These are phyloP conservation scores for Eulemur mongoz DNA, from an alignment of 2,797 vertebrate genomes.

Conservation along the genomic window DNA sequence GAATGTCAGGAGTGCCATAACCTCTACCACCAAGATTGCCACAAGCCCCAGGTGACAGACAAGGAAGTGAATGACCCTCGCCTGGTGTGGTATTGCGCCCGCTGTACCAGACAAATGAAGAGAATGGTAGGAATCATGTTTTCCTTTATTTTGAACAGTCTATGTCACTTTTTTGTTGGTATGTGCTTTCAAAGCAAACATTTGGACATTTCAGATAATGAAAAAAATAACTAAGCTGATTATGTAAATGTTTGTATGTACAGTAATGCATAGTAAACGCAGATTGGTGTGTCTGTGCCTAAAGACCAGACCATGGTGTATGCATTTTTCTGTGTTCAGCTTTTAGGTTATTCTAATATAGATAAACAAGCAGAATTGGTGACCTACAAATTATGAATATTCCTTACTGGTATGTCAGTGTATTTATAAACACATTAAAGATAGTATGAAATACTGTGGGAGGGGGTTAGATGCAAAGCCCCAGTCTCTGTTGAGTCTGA, in stretches of 20 bases:
- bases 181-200: not conserved
- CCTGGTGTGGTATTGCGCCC: conserved; percentile 98
- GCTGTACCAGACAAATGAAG: conserved; percentile 98
- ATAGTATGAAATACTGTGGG: not conserved
- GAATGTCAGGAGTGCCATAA: conserved; percentile 99
- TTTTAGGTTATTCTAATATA: conserved; percentile 13
- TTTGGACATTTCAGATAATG: not conserved
- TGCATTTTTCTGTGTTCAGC: not conserved
- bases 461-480: not conserved
- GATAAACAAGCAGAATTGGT: not conserved
- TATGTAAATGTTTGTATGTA: not conserved
- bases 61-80: conserved; percentile 99
- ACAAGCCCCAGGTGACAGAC: conserved; percentile 98
- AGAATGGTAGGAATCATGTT: conserved; percentile 91
- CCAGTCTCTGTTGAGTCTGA: not conserved
- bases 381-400: not conserved
- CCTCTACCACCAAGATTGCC: conserved; percentile 99
- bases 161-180: conserved; percentile 32
- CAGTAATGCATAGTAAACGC: not conserved
- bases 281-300: not conserved
- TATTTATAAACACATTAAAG: not conserved
- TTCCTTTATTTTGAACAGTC: conserved; percentile 48
- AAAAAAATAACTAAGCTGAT: not conserved
- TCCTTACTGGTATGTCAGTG: not conserved
- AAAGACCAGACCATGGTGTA: not conserved